A percentile compares a stretch with the other conserved stretches of the same genome.
phyloP scores from a whole-genome alignment of 1,140 invertebrate genomes.

The Hermatobates lingyangjiaoensis region DNA sequence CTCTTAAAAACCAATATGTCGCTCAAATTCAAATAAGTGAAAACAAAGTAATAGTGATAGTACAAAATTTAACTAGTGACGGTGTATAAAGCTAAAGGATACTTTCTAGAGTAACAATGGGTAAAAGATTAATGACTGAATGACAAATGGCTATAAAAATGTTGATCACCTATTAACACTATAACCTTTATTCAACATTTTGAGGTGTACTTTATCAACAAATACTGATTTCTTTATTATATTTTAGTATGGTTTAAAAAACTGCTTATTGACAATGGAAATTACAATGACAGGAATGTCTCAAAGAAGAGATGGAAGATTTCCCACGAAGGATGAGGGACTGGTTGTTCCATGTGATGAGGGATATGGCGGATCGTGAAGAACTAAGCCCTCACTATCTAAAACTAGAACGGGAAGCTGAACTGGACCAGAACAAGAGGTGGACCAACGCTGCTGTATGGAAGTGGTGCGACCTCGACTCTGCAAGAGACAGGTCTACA shows the following conservation, averaged over 20 bases:
- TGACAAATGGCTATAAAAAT: no score
- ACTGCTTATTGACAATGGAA: no score
- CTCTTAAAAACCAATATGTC: no score
- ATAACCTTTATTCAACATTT: no score
- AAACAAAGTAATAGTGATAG: no score
- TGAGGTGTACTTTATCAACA: no score
- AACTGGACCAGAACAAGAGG: slow-evolving; percentile 57
- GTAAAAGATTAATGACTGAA: no score
- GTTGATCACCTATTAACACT: no score
- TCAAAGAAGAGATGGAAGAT: slow-evolving; percentile 65
- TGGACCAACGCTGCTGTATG: slow-evolving; percentile 86
- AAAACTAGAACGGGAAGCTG: slow-evolving; percentile 72
- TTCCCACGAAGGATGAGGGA: slow-evolving; percentile 87
- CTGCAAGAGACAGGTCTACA: slow-evolving; percentile 43
- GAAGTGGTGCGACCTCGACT: slow-evolving; percentile 93
- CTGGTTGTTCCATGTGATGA: slow-evolving; percentile 92
- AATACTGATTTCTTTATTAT: background rate
- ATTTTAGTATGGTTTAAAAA: background rate
- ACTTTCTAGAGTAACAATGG: no score
- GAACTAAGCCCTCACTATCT: slow-evolving; percentile 69
- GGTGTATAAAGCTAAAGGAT: no score
- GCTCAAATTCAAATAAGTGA: no score
- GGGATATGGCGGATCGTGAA: slow-evolving; percentile 74
- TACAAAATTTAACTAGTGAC: no score
- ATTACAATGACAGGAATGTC: slow-evolving; percentile 58